Percentiles rank a stretch among this genome's conserved stretches.
These are phyloP conservation scores for Aphelinus certus DNA, from an alignment of 1,140 invertebrate genomes.

Conservation along the genomic window DNA sequence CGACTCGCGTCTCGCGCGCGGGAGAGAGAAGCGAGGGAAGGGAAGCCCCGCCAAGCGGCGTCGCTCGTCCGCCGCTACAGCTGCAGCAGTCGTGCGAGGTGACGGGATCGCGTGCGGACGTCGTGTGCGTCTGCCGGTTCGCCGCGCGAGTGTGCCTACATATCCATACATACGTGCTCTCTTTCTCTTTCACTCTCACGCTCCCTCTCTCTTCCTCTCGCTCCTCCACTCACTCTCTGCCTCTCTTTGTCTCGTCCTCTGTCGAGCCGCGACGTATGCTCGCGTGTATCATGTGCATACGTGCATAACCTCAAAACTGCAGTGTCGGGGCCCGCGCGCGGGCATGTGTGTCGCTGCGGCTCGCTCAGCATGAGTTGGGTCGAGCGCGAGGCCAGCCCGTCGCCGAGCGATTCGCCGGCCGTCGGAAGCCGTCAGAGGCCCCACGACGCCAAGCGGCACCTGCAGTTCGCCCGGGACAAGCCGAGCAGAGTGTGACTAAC, in stretches of 20 bases:
- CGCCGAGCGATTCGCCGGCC: constrained; percentile 30
- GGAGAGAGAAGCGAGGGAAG: constrained; percentile 8
- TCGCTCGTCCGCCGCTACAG: background rate
- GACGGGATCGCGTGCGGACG: no score
- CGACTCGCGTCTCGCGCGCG: background rate
- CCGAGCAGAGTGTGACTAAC: background rate
- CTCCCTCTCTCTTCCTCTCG: background rate
- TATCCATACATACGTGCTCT: no score
- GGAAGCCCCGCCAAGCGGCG: no score
- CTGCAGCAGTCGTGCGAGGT: no score
- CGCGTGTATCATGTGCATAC: constrained; percentile 9
- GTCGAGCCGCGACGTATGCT: background rate
- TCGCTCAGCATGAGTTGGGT: background rate
- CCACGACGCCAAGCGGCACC: constrained; percentile 9
- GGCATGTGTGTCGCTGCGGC: background rate
- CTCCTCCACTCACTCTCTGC: background rate
- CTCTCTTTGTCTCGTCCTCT: constrained; percentile 2
- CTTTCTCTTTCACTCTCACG: background rate
- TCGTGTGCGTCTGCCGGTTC: no score
- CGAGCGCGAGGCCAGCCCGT: background rate
- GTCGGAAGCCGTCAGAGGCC: constrained; percentile 37
- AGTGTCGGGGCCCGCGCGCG: background rate
- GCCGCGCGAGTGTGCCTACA: no score
- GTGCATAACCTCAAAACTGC: constrained; percentile 24
- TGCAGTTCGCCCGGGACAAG: background rate